Evolutionary conservation across 2,888 invertebrate genomes (phyloP).

Genomic region (Stegophylla sp.): DNA sequence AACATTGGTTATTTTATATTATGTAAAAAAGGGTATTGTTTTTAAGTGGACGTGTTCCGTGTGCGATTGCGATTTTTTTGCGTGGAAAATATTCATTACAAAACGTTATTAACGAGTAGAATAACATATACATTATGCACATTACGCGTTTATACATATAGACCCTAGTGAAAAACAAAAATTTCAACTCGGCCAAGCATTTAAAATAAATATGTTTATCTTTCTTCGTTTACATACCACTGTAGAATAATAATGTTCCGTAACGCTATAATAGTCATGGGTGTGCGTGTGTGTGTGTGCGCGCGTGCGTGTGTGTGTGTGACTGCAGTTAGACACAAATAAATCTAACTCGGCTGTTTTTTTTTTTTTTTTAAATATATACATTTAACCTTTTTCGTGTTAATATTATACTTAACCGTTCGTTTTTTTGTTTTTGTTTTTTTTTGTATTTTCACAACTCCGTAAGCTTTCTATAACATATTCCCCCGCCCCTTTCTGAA

Average conservation of each 20-base stretch:
- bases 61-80: slow-evolving; percentile 19
- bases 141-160: background rate
- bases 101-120: slow-evolving; percentile 11
- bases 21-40: slow-evolving; percentile 33
- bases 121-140: background rate
- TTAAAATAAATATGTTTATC: slow-evolving; percentile 16
- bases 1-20: slow-evolving; percentile 15
- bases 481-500: too few relatives aligned
- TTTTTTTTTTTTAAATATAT: too few relatives aligned
- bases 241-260: too few relatives aligned
- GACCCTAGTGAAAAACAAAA: background rate
- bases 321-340: background rate
- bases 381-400: too few relatives aligned
- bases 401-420: too few relatives aligned
- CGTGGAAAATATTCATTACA: background rate
- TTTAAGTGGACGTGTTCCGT: slow-evolving; percentile 27
- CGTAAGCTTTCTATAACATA: too few relatives aligned
- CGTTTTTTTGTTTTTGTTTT: too few relatives aligned
- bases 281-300: background rate
- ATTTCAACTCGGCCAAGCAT: background rate
- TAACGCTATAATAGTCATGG: too few relatives aligned
- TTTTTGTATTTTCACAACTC: too few relatives aligned
- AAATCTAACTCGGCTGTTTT: background rate
- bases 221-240: background rate
- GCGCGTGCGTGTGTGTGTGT: background rate